phyloP scores from a whole-genome alignment of 2,888 invertebrate genomes.

The Odontomyia ornata region DNA sequence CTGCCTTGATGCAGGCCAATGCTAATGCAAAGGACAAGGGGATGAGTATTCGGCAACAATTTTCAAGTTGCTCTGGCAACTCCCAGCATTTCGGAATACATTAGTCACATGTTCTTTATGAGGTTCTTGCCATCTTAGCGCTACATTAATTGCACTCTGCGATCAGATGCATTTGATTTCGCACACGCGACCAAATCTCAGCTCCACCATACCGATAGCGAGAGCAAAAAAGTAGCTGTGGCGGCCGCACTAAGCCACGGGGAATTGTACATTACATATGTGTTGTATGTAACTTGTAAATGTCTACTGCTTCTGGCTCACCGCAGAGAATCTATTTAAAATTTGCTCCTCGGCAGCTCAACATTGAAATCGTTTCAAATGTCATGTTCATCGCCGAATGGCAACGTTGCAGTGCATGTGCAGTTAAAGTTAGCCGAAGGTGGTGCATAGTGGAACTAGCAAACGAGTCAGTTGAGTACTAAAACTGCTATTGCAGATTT shows the following conservation, averaged over 20 bases:
- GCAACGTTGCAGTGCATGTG: constrained; percentile 10
- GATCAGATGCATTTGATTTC: background rate
- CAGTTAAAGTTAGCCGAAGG: background rate
- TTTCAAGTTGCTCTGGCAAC: too few relatives aligned
- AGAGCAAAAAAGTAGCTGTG: background rate
- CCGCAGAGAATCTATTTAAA: background rate
- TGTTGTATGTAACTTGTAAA: too few relatives aligned
- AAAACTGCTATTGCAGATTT: background rate
- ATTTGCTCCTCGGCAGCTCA: background rate
- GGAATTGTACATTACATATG: too few relatives aligned
- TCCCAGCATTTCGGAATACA: too few relatives aligned
- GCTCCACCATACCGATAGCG: background rate
- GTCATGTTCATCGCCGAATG: background rate
- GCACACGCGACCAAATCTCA: background rate
- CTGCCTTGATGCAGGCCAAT: too few relatives aligned
- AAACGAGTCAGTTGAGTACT: background rate
- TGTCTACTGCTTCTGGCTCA: background rate
- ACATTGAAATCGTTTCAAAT: constrained; percentile 1
- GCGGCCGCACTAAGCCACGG: too few relatives aligned
- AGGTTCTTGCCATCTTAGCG: background rate
- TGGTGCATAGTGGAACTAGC: background rate
- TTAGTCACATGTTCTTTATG: background rate
- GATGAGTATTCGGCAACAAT: too few relatives aligned
- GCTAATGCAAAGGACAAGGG: too few relatives aligned
- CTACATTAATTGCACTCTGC: background rate